A percentile compares a stretch with the other conserved stretches of the same genome.
Conservation (phyloP, 2,113 vertebrate species). For the Laticauda colubrina region DNA sequence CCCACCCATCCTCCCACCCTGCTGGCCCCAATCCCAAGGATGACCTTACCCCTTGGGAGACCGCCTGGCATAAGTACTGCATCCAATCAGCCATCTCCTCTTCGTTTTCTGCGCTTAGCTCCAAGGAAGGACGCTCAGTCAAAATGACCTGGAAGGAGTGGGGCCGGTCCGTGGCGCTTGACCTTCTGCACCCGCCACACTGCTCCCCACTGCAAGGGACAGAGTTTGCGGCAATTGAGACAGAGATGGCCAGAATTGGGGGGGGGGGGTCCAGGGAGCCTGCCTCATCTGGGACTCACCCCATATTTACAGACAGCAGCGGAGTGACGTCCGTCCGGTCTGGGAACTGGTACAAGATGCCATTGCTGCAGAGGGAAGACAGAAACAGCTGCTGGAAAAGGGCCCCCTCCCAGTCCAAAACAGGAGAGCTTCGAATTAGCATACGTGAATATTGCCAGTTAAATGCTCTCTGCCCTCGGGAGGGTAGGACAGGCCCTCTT, state of each 20-base stretch:
- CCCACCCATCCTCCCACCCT: too few relatives aligned
- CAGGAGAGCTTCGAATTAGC: not conserved
- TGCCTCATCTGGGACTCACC: slow-evolving; percentile 71
- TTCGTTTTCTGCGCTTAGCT: slow-evolving; percentile 87
- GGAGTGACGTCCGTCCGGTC: slow-evolving; percentile 86
- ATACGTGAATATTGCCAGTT: not conserved
- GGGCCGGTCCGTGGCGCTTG: slow-evolving; percentile 86
- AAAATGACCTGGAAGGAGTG: slow-evolving; percentile 96
- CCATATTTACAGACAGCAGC: slow-evolving; percentile 91
- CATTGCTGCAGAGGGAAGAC: slow-evolving; percentile 72
- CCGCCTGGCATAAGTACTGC: slow-evolving; percentile 93
- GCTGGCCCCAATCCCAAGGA: too few relatives aligned
- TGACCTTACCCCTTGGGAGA: slow-evolving; percentile 88
- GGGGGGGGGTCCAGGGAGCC: not conserved
- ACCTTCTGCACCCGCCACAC: slow-evolving; percentile 92
- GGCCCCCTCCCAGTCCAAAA: not conserved
- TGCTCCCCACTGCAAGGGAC: slow-evolving; percentile 82
- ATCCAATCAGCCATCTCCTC: slow-evolving; percentile 98
- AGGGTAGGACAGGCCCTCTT: too few relatives aligned
- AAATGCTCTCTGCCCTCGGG: too few relatives aligned
- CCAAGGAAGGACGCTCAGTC: slow-evolving; percentile 85
- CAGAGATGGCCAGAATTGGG: fast-evolving
- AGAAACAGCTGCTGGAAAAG: not conserved
- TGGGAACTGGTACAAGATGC: slow-evolving; percentile 88
- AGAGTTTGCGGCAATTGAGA: not conserved